phyloP scores from a whole-genome alignment of 30 jellyfish, hydroid and myxozoan species.

The Phacellophora camtschatica region DNA sequence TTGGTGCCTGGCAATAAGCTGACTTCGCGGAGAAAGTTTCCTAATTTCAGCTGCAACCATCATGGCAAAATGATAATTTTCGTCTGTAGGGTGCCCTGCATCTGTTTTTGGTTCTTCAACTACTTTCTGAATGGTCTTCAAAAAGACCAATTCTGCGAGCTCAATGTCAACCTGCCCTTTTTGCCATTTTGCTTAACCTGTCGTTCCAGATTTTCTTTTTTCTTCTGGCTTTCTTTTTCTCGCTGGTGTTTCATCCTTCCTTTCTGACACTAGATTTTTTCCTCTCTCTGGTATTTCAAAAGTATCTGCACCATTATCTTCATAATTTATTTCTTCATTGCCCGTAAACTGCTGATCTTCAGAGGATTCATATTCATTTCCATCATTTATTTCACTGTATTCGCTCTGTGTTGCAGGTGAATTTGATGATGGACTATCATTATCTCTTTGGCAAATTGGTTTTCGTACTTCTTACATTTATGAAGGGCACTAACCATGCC shows the following conservation, averaged over 20 bases:
- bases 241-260: too few relatives aligned
- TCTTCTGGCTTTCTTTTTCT: too few relatives aligned
- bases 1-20: constrained; percentile 10
- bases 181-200: constrained; percentile 13
- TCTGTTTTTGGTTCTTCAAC: neutral
- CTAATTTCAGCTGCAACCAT: constrained; percentile 20
- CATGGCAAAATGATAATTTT: constrained; percentile 24
- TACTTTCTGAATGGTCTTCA: neutral
- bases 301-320: too few relatives aligned
- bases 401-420: neutral
- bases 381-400: neutral
- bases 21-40: constrained; percentile 8
- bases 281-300: too few relatives aligned
- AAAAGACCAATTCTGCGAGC: neutral
- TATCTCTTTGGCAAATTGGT: neutral
- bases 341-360: neutral
- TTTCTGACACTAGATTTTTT: too few relatives aligned
- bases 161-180: neutral
- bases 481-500: constrained; percentile 46
- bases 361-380: neutral
- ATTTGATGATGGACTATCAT: too few relatives aligned
- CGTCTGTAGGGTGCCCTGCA: neutral
- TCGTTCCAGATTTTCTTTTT: neutral
- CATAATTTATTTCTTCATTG: neutral
- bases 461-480: constrained; percentile 2